Base-by-base conservation (phyloP, 2,888 invertebrate species). In the Oxytorus armatus region DNA sequence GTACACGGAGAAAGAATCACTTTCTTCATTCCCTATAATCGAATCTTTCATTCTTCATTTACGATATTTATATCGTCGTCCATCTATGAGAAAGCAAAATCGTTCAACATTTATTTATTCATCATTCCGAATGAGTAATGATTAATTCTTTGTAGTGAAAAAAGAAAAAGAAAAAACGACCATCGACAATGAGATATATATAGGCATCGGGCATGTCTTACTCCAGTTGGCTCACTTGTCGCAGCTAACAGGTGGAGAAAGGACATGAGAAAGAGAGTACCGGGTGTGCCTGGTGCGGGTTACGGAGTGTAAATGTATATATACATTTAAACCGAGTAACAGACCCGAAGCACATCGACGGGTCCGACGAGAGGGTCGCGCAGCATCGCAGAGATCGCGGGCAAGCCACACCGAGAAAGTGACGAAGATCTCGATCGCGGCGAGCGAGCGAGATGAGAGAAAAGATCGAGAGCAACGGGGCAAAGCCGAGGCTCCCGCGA, bases 181-280 rank as follows among this genome's bases (percentile, higher is more conserved):
- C 25, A 39, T 44, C 23, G 73, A 53, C 53, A 73, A 55, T 63
- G 53, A 69, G 18, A 65, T 55, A 65, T 53, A 65, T 44, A 55
- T 44, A 61, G 2, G 5, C 29, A 5, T 29, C 5, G 5, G 42
- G 42, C 53, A 65, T 8, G 59, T 14, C n/a, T 55, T 76, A 59
- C 70, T 49, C 57, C 42, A 65, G 69, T 59, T 49, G 65, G 65
- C 59, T 68, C 53, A 49, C 59, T 33, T 47, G 47, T 68, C 36
- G 29, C 18, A 7, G 72, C 76, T 80, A 73, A 80, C 79, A 80
- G 79, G 79, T 80, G 76, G 79, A 80, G 79, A 80, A 80, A 80
- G 79, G 79, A 80, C 59, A 80, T 55, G 76, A 72, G 79, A 76
- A 80, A 72, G 79, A 80, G 61, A 61, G 66, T 61, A 76, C 51